A percentile compares a stretch with the other conserved stretches of the same genome.
phyloP scores from a whole-genome alignment of 2,888 invertebrate species.

The Tanypteryx hageni region DNA sequence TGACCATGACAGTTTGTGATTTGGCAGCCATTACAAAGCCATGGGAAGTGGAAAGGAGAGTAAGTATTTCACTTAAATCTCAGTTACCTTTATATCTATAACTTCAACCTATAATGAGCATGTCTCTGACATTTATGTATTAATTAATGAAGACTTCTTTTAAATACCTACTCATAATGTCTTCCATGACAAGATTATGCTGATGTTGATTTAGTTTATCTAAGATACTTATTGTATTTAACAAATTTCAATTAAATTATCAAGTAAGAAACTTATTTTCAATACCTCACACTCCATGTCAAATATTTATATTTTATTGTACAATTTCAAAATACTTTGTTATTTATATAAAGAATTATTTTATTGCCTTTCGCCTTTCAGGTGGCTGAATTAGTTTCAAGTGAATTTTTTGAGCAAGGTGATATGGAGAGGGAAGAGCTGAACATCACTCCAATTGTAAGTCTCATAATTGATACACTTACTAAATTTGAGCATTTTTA shows the following conservation, averaged over 20 bases:
- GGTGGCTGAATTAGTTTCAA: conserved; percentile 93
- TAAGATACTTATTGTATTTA: no score
- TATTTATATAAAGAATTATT: neutral
- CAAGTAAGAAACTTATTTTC: no score
- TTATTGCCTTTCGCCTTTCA: conserved; percentile 68
- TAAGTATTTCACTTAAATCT: conserved; percentile 67
- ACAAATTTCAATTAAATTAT: no score
- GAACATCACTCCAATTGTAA: conserved; percentile 93
- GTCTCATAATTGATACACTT: conserved; percentile 72
- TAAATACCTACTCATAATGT: no score
- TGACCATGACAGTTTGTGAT: conserved; percentile 98
- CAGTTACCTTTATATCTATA: no score
- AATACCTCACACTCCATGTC: neutral
- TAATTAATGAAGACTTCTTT: no score
- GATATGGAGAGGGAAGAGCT: conserved; percentile 93
- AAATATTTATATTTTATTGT: no score
- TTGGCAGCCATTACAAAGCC: conserved; percentile 96
- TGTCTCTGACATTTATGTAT: no score
- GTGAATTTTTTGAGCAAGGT: conserved; percentile 95
- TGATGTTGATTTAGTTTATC: no score
- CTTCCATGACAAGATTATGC: no score
- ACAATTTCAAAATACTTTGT: no score
- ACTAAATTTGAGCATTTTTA: conserved; percentile 45
- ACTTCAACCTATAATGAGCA: no score
- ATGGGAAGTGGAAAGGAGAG: conserved; percentile 93